These are phyloP conservation scores for Ceryle rudis DNA, from an alignment of 2,797 vertebrate species.

Conservation along the genomic window DNA sequence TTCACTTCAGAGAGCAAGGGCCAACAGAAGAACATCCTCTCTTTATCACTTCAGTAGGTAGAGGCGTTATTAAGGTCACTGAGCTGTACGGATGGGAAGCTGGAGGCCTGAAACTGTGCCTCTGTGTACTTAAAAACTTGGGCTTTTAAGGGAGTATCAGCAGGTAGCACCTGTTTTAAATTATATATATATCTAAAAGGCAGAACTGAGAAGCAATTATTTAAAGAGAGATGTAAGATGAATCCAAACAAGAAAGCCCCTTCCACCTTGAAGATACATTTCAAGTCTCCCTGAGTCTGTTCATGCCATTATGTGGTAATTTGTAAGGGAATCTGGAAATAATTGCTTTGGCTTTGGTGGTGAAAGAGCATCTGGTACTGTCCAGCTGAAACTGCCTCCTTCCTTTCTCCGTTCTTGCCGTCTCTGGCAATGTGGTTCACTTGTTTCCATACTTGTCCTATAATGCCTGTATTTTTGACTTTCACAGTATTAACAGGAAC, in stretches of 20 bases:
- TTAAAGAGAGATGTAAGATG: neutral
- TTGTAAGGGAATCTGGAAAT: neutral
- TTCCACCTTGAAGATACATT: neutral
- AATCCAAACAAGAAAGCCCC: neutral
- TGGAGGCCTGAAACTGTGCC: conserved; percentile 13
- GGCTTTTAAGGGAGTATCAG: conserved; percentile 14
- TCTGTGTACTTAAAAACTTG: neutral
- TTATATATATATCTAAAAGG: neutral
- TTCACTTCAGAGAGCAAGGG: conserved; percentile 47
- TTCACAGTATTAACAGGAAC: conserved; percentile 27
- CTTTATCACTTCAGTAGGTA: conserved; percentile 60
- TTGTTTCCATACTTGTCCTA: conserved; percentile 14
- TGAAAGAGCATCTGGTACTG: neutral
- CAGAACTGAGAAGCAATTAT: neutral
- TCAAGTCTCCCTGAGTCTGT: neutral
- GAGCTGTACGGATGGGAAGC: conserved; percentile 48
- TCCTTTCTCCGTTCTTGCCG: neutral
- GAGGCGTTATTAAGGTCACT: conserved; percentile 60
- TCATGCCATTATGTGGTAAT: neutral
- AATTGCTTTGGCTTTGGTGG: conserved; percentile 4
- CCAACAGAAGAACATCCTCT: conserved; percentile 25
- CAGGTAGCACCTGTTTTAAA: conserved; percentile 38
- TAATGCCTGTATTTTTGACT: neutral
- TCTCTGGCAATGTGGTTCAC: neutral
- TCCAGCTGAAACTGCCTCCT: neutral